phyloP scores from a whole-genome alignment of 2,888 invertebrate genomes.

The Crepidodera aurea region DNA sequence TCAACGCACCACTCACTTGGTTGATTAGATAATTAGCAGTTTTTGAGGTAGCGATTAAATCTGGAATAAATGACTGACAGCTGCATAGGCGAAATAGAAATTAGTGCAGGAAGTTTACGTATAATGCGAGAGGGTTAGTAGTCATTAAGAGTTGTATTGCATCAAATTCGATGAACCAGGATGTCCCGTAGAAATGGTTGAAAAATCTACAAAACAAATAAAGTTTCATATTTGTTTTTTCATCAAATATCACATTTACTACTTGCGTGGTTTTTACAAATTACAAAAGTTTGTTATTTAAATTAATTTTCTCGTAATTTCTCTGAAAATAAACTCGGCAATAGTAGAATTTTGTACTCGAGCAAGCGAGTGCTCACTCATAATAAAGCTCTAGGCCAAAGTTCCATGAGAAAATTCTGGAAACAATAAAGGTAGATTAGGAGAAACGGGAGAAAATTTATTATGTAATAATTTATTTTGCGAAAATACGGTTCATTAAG shows the following conservation, averaged over 20 bases:
- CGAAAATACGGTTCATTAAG: constrained; percentile 18
- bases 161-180: too few relatives aligned
- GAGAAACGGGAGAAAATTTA: constrained; percentile 3
- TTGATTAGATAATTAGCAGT: constrained; percentile 6
- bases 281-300: too few relatives aligned
- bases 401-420: constrained; percentile 12
- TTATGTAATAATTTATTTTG: constrained; percentile 14
- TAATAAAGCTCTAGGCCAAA: neutral
- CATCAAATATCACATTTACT: too few relatives aligned
- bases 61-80: neutral
- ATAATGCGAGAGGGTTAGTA: too few relatives aligned
- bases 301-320: too few relatives aligned
- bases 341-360: too few relatives aligned
- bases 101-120: neutral
- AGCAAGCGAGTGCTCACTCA: neutral
- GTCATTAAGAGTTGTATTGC: too few relatives aligned
- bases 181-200: too few relatives aligned
- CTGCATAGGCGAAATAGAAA: neutral
- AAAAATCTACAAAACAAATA: too few relatives aligned
- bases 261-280: too few relatives aligned
- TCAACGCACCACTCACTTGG: neutral
- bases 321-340: too few relatives aligned
- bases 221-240: too few relatives aligned
- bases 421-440: constrained; percentile 20
- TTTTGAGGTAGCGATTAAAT: neutral